Evolutionary conservation across 1,140 invertebrate genomes (phyloP).

Genomic region (Scylla paramamosain): DNA sequence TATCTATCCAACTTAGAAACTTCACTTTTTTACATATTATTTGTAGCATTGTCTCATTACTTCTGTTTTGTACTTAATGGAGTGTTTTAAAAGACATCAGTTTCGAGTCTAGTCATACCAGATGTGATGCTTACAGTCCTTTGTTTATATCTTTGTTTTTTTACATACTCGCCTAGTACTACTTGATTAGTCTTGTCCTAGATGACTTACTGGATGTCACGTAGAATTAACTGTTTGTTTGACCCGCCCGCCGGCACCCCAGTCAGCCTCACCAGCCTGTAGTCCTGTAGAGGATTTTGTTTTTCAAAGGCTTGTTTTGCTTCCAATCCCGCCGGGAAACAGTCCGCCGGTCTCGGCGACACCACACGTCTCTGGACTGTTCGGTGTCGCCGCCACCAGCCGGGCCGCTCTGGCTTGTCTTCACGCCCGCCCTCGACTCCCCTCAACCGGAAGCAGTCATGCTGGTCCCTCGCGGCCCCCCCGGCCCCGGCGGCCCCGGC

Average conservation of each 20-base stretch:
- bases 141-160: constrained; percentile 63
- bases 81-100: constrained; percentile 65
- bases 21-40: constrained; percentile 27
- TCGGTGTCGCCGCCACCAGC: neutral
- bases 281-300: neutral
- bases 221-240: constrained; percentile 46
- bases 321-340: neutral
- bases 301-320: neutral
- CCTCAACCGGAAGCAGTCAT: neutral
- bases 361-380: neutral
- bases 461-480: neutral
- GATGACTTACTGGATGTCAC: constrained; percentile 36
- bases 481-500: neutral
- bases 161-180: constrained; percentile 15
- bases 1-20: constrained; percentile 64
- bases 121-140: constrained; percentile 71
- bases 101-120: constrained; percentile 75
- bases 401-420: neutral
- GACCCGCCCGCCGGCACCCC: neutral
- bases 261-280: constrained; percentile 10
- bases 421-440: neutral
- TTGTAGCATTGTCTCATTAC: constrained; percentile 70
- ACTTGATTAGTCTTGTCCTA: constrained; percentile 41
- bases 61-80: constrained; percentile 64
- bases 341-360: neutral